phyloP scores from a whole-genome alignment of 2,113 vertebrate species.

The Cynocephalus volans region DNA sequence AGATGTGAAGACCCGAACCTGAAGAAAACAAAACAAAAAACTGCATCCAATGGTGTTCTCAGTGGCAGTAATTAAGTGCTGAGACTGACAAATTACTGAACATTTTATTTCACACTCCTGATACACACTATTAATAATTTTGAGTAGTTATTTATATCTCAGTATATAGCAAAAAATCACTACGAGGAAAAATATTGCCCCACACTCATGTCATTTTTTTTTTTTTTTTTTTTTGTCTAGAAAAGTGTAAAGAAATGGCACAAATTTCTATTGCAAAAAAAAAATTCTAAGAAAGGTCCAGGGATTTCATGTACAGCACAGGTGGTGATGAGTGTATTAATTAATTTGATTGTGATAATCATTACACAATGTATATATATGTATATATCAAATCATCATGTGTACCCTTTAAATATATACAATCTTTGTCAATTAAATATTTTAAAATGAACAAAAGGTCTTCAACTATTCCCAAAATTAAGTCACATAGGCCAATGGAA shows the following conservation, averaged over 20 bases:
- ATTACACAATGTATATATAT: background rate
- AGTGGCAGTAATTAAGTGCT: background rate
- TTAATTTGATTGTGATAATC: background rate
- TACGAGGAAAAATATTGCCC: background rate
- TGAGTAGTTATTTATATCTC: background rate
- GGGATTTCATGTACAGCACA: background rate
- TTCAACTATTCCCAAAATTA: constrained; percentile 43
- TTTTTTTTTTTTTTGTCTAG: background rate
- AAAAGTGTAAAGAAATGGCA: background rate
- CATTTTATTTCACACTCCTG: background rate
- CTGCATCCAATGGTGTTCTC: background rate
- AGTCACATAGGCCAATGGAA: background rate
- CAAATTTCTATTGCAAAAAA: background rate
- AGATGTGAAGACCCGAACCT: constrained; percentile 89
- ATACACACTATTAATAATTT: background rate
- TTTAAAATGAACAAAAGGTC: background rate
- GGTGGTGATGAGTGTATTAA: no score
- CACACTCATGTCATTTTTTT: background rate
- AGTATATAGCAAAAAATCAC: background rate
- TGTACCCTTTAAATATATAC: background rate
- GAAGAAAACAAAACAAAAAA: constrained; percentile 39
- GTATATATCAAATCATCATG: background rate
- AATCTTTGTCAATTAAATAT: background rate
- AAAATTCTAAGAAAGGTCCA: background rate
- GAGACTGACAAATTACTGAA: background rate